Percentiles rank a stretch among this genome's conserved stretches.
phyloP scores from a whole-genome alignment of 1,140 invertebrate species.

The Vollenhovia emeryi region DNA sequence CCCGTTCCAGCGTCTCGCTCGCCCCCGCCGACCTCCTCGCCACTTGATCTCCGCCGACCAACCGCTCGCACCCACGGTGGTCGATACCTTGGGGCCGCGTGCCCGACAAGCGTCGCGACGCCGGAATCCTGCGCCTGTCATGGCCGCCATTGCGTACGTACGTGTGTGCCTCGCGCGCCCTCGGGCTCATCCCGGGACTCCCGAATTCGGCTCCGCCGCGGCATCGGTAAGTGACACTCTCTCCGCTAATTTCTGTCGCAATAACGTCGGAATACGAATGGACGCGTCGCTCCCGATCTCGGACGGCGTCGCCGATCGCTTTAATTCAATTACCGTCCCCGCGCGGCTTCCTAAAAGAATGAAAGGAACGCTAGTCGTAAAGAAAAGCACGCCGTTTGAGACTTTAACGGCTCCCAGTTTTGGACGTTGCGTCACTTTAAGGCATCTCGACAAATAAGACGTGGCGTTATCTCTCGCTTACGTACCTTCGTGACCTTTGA shows the following conservation, averaged over 20 bases:
- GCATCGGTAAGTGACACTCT: constrained; percentile 54
- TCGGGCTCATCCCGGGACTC: constrained; percentile 19
- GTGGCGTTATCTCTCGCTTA: neutral
- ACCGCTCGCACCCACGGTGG: constrained; percentile 71
- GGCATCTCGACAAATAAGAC: neutral
- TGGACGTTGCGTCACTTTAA: neutral
- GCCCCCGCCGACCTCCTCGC: constrained; percentile 14
- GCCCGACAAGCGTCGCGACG: constrained; percentile 82
- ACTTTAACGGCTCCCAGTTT: neutral
- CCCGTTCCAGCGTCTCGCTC: constrained; percentile 65
- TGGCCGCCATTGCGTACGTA: constrained; percentile 74
- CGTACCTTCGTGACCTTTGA: neutral
- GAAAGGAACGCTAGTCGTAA: too few species aligned
- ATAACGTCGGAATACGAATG: neutral
- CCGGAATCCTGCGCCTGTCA: constrained; percentile 80
- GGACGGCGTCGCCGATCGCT: neutral
- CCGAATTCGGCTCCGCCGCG: constrained; percentile 2
- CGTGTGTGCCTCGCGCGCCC: constrained; percentile 56
- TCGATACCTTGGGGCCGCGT: constrained; percentile 84
- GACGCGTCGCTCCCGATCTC: neutral
- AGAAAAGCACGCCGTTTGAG: neutral
- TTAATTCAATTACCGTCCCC: neutral
- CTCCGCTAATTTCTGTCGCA: constrained; percentile 28
- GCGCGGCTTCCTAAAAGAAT: neutral
- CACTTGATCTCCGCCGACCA: constrained; percentile 12